Evolutionary conservation across 2,888 invertebrate species (phyloP), one percentile per base, ranked within the genome.

Genomic region (Apantesis nais): DNA sequence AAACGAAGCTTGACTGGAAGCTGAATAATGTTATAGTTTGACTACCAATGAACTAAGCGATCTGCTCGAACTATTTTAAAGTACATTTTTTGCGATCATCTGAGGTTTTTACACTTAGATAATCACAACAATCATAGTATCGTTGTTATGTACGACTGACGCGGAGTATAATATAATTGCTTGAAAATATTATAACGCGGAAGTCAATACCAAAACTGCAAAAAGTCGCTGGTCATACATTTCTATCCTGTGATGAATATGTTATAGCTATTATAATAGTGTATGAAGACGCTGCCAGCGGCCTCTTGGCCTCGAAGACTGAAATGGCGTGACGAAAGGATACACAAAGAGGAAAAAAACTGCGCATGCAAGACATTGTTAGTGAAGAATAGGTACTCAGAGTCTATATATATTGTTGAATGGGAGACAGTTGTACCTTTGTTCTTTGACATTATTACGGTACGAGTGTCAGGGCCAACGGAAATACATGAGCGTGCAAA

Each of bases 11-110:
- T 84, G 80, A 83, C 75, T 77, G 77, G 58, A 75, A 72, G 71
- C 76, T 76, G 78, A 74, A 85, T 86, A 86, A 87, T 80, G 84
- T 86, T 88, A 89, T 88, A 85, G 74, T 85, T 74, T 79, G 68
- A 73, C 73, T 75, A 77, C 67, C 76, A 84, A 84, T 92, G 90
- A 90, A 80, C 90, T 90, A 79, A 85, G 77, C 82, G 85, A 86
- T 88, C 82, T 88, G 88, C 88, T 89, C 86, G 88, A 89, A 89
- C 90, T 92, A 87, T 86, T 88, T 84, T 84, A 79, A 76, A 77
- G 80, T 76, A 79, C 73, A 68, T 68, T 88, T 91, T 90, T 90
- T 89, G 84, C 75, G 64, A 64, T 75, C 73, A 75, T 79, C 72
- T 76, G n/a, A 64, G 74, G 83, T 88, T 87, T 85, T 85, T 77